Base-by-base conservation (phyloP, 2,888 invertebrate species). In the Tigriopus californicus region DNA sequence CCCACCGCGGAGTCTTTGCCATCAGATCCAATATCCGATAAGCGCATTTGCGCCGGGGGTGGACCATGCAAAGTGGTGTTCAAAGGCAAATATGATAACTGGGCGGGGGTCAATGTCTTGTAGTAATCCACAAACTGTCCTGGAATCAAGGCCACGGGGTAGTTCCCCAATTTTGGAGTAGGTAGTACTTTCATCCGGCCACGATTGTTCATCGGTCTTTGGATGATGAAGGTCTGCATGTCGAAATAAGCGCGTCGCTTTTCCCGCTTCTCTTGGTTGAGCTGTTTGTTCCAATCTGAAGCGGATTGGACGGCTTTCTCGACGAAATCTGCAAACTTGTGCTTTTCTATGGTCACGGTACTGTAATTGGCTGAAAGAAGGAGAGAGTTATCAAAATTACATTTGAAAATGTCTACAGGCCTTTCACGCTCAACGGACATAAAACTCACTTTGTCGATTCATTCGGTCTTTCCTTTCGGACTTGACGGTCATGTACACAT, bases 41-140 rank as follows among this genome's bases (percentile, higher is more conserved):
- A 33, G 8, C 33, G 33, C 33, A 33, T 33, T 33, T 33, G 33
- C 3, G 33, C 33, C 3, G 33, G 33, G 4, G 57, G 55, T 12
- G 57, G 47, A 4, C 44, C 40, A 12, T 40, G 47, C 22, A 48
- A 20, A n/a, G 42, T 25, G n/a, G 95, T 92, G 71, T 89, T 92
- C 55, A 98, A 70, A 1, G 98, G 98, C 73, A 92, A 82, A 69
- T 87, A 88, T 68, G 87, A 85, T 61, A 97, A 75, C 72, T 95
- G 90, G 13, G 82, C 79, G 6, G 88, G 75, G 1, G 85, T 81
- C 70, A 88, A 94, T 61, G 73, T 73, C 67, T 82, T 80, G 72
- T 84, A 94, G 69, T 79, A 79, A 71, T 92, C 88, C 65, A 86
- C 85, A 74, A 81, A 97, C 74, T 98, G 98, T n/a, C 95, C 95